Evolutionary conservation across 2,888 invertebrate species (phyloP).

Genomic region (Hypomecis atomaria): DNA sequence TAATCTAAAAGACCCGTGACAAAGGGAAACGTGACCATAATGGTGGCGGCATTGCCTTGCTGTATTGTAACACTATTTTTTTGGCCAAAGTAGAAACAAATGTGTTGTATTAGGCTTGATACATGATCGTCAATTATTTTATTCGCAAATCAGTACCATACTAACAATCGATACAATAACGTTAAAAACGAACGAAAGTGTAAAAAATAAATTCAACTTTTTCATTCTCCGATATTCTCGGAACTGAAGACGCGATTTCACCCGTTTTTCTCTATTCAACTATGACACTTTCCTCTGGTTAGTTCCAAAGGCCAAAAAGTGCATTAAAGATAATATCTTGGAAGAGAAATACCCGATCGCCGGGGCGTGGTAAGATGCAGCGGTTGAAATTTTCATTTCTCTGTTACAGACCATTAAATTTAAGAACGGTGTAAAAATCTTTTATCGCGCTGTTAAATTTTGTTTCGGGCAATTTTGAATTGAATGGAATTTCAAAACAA

Average conservation of each 20-base stretch:
- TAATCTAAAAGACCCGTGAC: too few relatives aligned
- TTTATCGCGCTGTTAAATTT: slow-evolving; percentile 41
- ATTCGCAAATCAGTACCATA: neutral
- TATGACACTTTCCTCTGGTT: slow-evolving; percentile 48
- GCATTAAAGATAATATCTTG: slow-evolving; percentile 49
- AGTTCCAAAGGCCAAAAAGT: slow-evolving; percentile 46
- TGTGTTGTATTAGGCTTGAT: too few relatives aligned
- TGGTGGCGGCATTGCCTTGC: too few relatives aligned
- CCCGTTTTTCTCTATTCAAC: slow-evolving; percentile 33
- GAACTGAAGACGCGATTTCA: slow-evolving; percentile 5
- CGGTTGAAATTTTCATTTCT: slow-evolving; percentile 58
- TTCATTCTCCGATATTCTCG: neutral
- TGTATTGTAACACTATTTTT: too few relatives aligned
- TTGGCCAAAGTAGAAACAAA: too few relatives aligned
- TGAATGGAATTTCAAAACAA: slow-evolving; percentile 22
- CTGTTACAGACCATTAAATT: slow-evolving; percentile 47
- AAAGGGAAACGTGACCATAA: too few relatives aligned
- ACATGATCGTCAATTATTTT: too few relatives aligned
- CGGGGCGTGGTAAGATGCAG: slow-evolving; percentile 47
- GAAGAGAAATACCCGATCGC: slow-evolving; percentile 42
- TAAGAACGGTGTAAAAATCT: slow-evolving; percentile 43
- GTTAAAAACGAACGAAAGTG: neutral
- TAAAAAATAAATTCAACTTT: neutral
- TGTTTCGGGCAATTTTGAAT: slow-evolving; percentile 37
- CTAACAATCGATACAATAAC: neutral